These are phyloP conservation scores for Ailuropoda melanoleuca DNA, from an alignment of 2,113 vertebrate species.

Conservation along the genomic window DNA sequence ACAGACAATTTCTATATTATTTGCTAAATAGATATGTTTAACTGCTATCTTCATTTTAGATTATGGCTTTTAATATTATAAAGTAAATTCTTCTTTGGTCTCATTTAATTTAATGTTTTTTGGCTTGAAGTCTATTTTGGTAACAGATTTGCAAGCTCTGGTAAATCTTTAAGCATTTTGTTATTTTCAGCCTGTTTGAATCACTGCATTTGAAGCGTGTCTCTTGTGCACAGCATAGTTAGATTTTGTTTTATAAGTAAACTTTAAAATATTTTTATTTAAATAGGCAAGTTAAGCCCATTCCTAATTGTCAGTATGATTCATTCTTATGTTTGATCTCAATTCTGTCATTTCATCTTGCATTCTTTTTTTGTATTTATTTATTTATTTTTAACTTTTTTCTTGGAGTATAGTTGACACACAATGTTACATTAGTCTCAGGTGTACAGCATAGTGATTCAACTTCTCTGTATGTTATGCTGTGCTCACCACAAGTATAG, in stretches of 20 bases:
- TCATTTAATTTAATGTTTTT: neutral
- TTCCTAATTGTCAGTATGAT: neutral
- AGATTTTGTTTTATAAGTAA: neutral
- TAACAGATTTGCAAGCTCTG: neutral
- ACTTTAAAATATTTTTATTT: neutral
- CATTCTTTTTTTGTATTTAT: neutral
- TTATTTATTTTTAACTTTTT: neutral
- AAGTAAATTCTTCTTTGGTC: neutral
- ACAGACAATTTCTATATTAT: neutral
- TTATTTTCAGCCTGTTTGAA: neutral
- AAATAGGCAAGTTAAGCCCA: neutral
- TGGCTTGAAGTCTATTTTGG: neutral
- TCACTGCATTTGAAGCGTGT: neutral
- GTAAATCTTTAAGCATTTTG: neutral
- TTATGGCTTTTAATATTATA: neutral
- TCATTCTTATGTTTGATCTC: neutral
- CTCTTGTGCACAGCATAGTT: neutral
- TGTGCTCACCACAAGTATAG: neutral
- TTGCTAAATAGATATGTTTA: neutral
- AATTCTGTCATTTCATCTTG: neutral
- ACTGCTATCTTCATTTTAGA: neutral
- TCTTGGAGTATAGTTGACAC: neutral
- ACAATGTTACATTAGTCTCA: neutral
- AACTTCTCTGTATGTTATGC: neutral
- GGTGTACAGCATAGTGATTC: neutral